phyloP scores from a whole-genome alignment of 2,113 vertebrate species.

The Pygoscelis adeliae region DNA sequence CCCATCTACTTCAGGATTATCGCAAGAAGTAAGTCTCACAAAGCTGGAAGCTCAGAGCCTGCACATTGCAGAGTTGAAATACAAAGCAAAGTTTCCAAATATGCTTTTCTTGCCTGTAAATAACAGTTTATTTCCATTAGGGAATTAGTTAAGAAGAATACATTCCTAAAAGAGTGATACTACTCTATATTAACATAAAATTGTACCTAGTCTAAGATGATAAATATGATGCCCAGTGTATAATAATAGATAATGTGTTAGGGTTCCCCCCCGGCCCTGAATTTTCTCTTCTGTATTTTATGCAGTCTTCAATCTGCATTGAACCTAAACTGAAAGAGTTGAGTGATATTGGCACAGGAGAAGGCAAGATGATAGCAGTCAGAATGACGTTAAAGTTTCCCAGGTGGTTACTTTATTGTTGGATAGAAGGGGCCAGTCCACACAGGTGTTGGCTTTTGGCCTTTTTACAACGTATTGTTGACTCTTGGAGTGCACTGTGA shows the following conservation, averaged over 20 bases:
- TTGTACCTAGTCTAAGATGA: not conserved
- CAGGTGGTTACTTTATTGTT: not conserved
- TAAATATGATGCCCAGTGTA: not conserved
- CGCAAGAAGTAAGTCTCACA: not conserved
- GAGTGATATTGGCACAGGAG: not conserved
- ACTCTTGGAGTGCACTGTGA: not conserved
- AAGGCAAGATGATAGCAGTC: not conserved
- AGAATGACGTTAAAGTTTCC: not conserved
- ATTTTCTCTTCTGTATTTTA: not conserved
- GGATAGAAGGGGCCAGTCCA: not conserved
- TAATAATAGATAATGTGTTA: not conserved
- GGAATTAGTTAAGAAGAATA: not conserved
- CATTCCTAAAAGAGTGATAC: not conserved
- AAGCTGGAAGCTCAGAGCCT: not conserved
- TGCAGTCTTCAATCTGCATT: not conserved
- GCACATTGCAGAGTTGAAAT: not conserved
- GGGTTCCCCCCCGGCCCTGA: rapidly evolving
- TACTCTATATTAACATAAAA: not conserved
- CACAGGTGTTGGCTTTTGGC: not conserved
- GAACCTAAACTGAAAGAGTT: not conserved
- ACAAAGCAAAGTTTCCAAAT: not conserved
- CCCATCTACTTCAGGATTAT: not conserved
- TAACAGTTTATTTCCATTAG: not conserved
- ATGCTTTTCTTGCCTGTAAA: not conserved
- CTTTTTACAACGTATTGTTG: not conserved